These are phyloP conservation scores for Prinia subflava DNA, from an alignment of 2,113 vertebrate genomes.

Conservation along the genomic window DNA sequence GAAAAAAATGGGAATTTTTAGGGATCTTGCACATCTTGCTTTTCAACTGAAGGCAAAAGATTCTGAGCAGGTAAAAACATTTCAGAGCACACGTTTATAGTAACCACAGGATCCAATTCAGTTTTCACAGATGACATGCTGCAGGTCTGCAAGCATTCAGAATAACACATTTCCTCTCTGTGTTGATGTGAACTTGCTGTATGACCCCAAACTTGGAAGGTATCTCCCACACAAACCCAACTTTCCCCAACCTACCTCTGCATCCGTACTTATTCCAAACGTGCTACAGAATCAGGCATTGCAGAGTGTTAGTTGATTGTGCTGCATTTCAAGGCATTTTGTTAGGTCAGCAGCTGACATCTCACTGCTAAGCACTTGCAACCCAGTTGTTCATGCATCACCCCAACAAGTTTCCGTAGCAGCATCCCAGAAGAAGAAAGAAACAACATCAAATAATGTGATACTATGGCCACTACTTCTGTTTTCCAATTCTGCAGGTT, in stretches of 20 bases:
- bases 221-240: neutral
- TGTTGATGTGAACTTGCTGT: neutral
- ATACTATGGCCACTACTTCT: conserved; percentile 66
- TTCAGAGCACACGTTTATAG: neutral
- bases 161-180: neutral
- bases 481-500: neutral
- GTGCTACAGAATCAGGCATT: conserved; percentile 35
- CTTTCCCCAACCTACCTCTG: neutral
- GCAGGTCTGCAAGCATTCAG: neutral
- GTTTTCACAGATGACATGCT: neutral
- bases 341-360: conserved; percentile 62
- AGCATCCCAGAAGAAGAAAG: conserved; percentile 45
- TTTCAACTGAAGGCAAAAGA: neutral
- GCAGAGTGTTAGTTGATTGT: conserved; percentile 55
- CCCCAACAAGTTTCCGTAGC: conserved; percentile 35
- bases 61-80: neutral
- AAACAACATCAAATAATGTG: conserved; percentile 20
- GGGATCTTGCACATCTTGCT: neutral
- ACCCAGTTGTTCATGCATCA: conserved; percentile 58
- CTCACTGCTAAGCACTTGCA: conserved; percentile 55
- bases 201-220: neutral
- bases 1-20: neutral
- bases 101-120: neutral
- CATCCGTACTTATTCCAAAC: neutral
- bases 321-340: conserved; percentile 51